Conservation (phyloP, 2,888 invertebrate genomes). For the Sminthurinus aureus region DNA sequence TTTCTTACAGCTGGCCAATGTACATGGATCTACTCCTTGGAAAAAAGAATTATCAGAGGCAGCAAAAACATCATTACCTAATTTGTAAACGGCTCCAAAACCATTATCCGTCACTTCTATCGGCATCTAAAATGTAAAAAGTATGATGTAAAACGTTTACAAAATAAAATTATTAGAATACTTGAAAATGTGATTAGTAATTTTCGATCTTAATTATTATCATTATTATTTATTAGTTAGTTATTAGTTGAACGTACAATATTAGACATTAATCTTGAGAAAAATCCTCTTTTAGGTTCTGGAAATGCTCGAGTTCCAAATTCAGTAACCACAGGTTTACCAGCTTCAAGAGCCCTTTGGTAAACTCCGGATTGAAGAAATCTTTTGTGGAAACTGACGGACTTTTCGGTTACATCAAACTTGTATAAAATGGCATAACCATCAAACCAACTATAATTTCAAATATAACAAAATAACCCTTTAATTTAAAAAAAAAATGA, state of each 20-base stretch:
- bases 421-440: conserved; percentile 63
- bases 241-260: conserved; percentile 24
- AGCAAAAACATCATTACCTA: conserved; percentile 36
- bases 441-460: no score
- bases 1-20: conserved; percentile 16
- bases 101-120: conserved; percentile 34
- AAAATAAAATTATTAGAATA: neutral
- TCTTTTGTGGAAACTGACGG: conserved; percentile 54
- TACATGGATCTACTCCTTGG: conserved; percentile 58
- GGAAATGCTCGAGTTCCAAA: conserved; percentile 53
- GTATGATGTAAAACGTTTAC: no score
- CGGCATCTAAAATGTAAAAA: conserved; percentile 34
- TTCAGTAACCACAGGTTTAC: conserved; percentile 55
- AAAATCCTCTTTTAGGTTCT: conserved; percentile 34
- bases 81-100: conserved; percentile 22
- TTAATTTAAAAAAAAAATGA: no score
- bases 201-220: neutral
- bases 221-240: neutral
- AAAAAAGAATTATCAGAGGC: conserved; percentile 36
- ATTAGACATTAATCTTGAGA: conserved; percentile 30
- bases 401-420: conserved; percentile 63
- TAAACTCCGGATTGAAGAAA: conserved; percentile 55
- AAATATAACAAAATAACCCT: no score
- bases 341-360: conserved; percentile 50
- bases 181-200: neutral